Base-by-base conservation (phyloP, 2,888 invertebrate species). In the Tetragonula carbonaria region DNA sequence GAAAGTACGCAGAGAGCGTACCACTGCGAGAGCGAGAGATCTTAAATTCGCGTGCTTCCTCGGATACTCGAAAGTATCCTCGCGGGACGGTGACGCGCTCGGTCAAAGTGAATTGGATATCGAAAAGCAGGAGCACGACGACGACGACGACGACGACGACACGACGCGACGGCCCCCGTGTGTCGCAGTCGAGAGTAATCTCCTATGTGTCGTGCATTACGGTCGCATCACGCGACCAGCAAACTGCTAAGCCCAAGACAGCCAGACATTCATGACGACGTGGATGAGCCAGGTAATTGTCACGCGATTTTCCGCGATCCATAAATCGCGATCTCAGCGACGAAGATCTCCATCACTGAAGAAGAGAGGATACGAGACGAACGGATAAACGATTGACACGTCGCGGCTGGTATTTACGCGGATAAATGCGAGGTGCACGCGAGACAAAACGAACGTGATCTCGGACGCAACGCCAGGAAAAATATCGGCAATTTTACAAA, bases 401-500 rank as follows among this genome's bases (percentile, higher is more conserved):
- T 76, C 53, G 23, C 3, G 53, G 23, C 55, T 55, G 73, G 68
- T 76, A 65, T 63, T 71, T 68, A 33, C 65, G n/a, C 50, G 23
- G 59, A 75, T 14, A 76, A 63, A 78, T 63, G 57, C 28, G 62
- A 3, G 66, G 68, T 33, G 28, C 57, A 66, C 51, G 51, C 18
- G 45, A 74, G 67, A 71, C n/a, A 16, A 33, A 65, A 53, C 68
- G 33, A 62, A 38, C 78, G 88, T 89, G 89, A 92, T 91, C 90
- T 88, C 86, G 90, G 86, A 82, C 83, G 86, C 76, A 62, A 87
- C 86, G 87, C 72, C 57, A 62, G 83, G 89, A 88, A 83, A 89
- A 88, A 87, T 89, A 86, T 76, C 88, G 76, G 88, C 92, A 88
- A 92, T 92, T 92, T 91, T 90, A 89, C 88, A 91, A 92, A 92